These are phyloP conservation scores for Porphyrio hochstetteri DNA, from an alignment of 2,113 vertebrate genomes.

Conservation along the genomic window DNA sequence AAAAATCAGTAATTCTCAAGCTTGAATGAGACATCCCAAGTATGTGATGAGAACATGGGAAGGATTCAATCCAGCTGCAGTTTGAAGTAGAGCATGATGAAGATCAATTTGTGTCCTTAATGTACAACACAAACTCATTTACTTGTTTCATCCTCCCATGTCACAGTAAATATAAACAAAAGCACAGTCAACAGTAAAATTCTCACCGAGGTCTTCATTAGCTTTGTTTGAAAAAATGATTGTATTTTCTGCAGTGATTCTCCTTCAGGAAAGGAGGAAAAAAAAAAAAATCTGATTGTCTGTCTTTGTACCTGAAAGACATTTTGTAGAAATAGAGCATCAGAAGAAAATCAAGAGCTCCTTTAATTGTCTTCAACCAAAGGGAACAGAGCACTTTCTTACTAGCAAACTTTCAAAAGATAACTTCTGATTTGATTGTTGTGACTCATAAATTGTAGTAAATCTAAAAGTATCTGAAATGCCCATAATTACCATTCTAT, in stretches of 20 bases:
- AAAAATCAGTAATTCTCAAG: not conserved
- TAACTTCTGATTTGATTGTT: not conserved
- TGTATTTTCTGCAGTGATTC: constrained; percentile 53
- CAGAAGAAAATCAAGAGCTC: constrained; percentile 60
- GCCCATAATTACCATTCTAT: not conserved
- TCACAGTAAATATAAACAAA: constrained; percentile 20
- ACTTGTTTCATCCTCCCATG: not conserved
- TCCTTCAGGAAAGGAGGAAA: not conserved
- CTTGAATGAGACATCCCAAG: not conserved
- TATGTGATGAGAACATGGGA: not conserved
- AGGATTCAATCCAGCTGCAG: not conserved
- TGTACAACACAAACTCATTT: not conserved
- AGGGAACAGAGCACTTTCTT: not conserved
- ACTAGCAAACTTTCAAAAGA: not conserved
- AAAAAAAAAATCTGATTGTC: constrained; percentile 26
- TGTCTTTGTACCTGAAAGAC: constrained; percentile 52
- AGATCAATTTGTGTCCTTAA: not conserved
- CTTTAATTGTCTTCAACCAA: constrained; percentile 35
- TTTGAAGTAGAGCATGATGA: not conserved
- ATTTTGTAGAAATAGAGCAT: constrained; percentile 55
- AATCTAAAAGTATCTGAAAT: not conserved
- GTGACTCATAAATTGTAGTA: not conserved
- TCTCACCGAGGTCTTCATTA: constrained; percentile 56
- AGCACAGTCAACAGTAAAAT: not conserved
- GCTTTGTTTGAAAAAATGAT: constrained; percentile 61